Conservation (phyloP, 2,113 vertebrate species). For the Phodopus roborovskii region DNA sequence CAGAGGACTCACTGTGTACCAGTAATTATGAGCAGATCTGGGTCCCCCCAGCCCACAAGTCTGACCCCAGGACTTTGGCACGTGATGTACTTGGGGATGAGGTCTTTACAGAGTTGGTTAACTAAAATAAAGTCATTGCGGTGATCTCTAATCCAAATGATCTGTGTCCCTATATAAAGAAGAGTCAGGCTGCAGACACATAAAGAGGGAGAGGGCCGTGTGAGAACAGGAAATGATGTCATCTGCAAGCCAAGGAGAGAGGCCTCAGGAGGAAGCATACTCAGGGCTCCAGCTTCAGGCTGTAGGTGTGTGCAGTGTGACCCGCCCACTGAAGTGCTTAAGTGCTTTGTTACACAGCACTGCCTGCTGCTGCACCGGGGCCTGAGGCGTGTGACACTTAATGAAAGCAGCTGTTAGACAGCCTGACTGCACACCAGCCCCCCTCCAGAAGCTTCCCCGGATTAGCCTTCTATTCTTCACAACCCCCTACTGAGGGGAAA, state of each 20-base stretch:
- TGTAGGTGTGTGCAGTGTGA: neutral
- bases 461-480: too few relatives aligned
- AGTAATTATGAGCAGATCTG: neutral
- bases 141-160: neutral
- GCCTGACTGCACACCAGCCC: fast-evolving
- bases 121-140: neutral
- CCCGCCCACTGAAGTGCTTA: neutral
- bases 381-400: too few relatives aligned
- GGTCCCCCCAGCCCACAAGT: too few relatives aligned
- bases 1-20: neutral
- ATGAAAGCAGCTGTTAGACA: fast-evolving
- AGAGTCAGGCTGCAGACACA: neutral
- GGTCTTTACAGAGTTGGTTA: neutral
- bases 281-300: neutral
- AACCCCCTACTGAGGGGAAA: neutral
- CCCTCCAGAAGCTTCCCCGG: neutral
- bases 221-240: neutral
- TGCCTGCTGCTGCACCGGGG: neutral
- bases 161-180: neutral
- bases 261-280: fast-evolving
- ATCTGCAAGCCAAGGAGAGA: neutral
- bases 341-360: neutral
- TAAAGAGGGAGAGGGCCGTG: fast-evolving
- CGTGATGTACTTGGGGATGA: neutral
- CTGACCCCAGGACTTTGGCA: neutral